Percentiles rank a stretch among this genome's conserved stretches.
phyloP scores from a whole-genome alignment of 2,888 invertebrate genomes.

The Exephanes ischioxanthus region DNA sequence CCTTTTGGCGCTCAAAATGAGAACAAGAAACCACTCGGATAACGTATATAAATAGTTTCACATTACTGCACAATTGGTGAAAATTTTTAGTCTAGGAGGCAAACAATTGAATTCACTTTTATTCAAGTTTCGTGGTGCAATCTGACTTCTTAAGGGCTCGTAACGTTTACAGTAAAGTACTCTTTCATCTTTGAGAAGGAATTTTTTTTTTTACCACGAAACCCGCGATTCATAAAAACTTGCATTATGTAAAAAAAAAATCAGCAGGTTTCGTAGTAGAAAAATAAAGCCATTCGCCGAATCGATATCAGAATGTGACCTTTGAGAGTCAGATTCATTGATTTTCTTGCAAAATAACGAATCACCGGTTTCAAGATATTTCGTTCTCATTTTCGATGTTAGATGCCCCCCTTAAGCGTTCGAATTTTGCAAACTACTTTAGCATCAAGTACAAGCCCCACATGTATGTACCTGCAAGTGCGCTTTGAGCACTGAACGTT shows the following conservation, averaged over 20 bases:
- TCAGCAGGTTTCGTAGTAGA: no score
- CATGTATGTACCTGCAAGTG: constrained; percentile 70
- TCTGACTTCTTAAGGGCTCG: neutral
- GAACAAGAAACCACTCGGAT: neutral
- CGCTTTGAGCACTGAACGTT: constrained; percentile 64
- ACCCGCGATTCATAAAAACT: neutral
- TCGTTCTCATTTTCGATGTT: neutral
- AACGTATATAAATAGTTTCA: no score
- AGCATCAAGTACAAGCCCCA: constrained; percentile 57
- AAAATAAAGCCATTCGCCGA: neutral
- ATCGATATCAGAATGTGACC: neutral
- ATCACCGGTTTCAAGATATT: neutral
- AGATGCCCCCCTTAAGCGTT: constrained; percentile 11
- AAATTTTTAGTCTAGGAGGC: no score
- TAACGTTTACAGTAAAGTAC: neutral
- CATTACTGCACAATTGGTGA: no score
- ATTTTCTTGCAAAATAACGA: neutral
- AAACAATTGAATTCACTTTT: no score
- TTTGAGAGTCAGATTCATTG: neutral
- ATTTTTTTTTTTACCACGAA: neutral
- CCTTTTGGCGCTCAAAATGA: neutral
- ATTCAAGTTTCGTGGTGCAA: no score
- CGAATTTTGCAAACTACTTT: constrained; percentile 49
- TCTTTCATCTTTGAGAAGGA: no score
- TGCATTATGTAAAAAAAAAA: neutral